A percentile compares a stretch with the other conserved stretches of the same genome.
phyloP scores from a whole-genome alignment of 2,888 invertebrate genomes.

The Netelia virgata region DNA sequence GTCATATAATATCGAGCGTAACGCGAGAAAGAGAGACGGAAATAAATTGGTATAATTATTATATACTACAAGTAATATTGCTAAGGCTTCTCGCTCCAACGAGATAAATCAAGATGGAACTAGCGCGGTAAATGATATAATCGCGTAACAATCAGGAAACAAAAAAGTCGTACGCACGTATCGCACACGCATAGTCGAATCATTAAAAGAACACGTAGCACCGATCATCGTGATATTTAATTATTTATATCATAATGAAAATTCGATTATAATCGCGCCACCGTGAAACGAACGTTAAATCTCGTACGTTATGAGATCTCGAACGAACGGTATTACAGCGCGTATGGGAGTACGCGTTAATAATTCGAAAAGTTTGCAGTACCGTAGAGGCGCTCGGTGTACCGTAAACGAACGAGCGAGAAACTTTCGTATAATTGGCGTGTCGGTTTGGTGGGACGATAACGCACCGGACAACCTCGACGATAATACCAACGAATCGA shows the following conservation, averaged over 20 bases:
- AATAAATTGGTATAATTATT: too few relatives aligned
- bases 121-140: not conserved
- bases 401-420: not conserved
- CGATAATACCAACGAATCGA: too few relatives aligned
- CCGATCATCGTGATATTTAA: not conserved
- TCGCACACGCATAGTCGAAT: not conserved
- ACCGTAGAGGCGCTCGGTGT: not conserved
- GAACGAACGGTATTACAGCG: not conserved
- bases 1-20: too few relatives aligned
- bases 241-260: constrained; percentile 20
- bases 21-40: too few relatives aligned
- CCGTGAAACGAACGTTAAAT: constrained; percentile 6
- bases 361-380: not conserved
- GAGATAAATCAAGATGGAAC: not conserved
- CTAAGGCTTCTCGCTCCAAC: not conserved
- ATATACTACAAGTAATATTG: too few relatives aligned
- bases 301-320: too few relatives aligned
- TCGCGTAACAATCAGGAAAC: too few relatives aligned
- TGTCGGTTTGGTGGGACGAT: constrained; percentile 11
- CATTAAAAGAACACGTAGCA: not conserved
- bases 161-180: not conserved
- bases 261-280: constrained; percentile 8
- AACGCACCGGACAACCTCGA: not conserved
- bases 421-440: constrained; percentile 10
- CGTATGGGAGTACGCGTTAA: not conserved